A percentile compares a stretch with the other conserved stretches of the same genome.
Evolutionary conservation across 23 tunicate species (phyloP).

Genomic region (Ascidia mentula): DNA sequence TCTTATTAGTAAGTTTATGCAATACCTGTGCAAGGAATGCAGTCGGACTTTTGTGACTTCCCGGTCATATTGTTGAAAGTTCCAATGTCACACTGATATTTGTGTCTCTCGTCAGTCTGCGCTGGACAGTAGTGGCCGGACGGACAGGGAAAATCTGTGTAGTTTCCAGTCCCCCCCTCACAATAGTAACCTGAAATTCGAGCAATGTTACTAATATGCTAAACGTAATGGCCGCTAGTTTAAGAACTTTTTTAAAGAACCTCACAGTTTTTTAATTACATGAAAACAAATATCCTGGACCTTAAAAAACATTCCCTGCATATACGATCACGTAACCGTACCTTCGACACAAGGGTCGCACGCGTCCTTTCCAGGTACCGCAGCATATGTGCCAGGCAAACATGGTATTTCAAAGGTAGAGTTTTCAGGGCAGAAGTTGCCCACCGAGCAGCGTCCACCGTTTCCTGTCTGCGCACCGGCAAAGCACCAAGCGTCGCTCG

Average conservation of each 20-base stretch:
- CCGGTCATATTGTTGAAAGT: constrained; percentile 77
- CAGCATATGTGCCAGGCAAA: constrained; percentile 77
- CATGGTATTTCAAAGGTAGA: constrained; percentile 62
- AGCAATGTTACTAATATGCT: too few species aligned
- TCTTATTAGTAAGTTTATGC: too few species aligned
- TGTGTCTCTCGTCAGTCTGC: constrained; percentile 18
- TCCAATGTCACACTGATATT: constrained; percentile 60
- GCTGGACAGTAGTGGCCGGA: constrained; percentile 67
- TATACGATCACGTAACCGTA: neutral
- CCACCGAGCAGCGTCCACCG: constrained; percentile 81
- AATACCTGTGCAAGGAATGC: constrained; percentile 76
- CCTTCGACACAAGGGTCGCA: constrained; percentile 83
- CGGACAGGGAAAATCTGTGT: constrained; percentile 59
- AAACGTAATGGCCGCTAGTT: too few species aligned
- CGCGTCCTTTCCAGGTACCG: constrained; percentile 13
- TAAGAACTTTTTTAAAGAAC: too few species aligned
- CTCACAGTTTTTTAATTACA: too few species aligned
- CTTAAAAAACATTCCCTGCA: too few species aligned
- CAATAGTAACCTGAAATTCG: constrained; percentile 78
- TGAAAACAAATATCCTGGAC: too few species aligned
- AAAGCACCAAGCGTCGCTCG: constrained; percentile 64
- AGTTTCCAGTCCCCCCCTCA: constrained; percentile 68
- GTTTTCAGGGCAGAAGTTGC: constrained; percentile 68
- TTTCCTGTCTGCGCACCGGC: constrained; percentile 62
- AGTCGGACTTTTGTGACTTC: constrained; percentile 30